Evolutionary conservation across 2,113 vertebrate species (phyloP).

Genomic region (Sporophila hypoxantha): DNA sequence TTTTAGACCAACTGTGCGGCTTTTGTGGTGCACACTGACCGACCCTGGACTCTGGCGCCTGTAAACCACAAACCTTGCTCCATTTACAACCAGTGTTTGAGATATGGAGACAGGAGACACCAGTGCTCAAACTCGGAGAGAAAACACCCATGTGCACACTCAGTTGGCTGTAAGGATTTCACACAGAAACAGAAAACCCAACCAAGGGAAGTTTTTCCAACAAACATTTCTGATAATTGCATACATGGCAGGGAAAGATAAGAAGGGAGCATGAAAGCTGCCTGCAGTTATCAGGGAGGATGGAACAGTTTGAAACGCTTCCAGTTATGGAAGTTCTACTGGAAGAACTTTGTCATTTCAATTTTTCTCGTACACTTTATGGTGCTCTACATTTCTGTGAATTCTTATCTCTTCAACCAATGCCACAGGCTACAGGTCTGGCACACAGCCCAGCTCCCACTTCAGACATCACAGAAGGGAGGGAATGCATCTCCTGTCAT

Average conservation of each 20-base stretch:
- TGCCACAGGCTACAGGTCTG: conserved; percentile 50
- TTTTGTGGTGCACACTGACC: background rate
- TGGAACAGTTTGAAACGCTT: conserved; percentile 19
- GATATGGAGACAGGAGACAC: background rate
- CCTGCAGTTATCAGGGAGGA: conserved; percentile 31
- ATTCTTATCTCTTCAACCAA: conserved; percentile 54
- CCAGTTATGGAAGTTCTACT: conserved; percentile 30
- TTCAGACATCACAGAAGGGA: background rate
- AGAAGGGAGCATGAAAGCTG: background rate
- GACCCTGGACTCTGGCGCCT: too few relatives aligned
- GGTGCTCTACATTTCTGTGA: conserved; percentile 4
- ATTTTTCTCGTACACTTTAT: conserved; percentile 24
- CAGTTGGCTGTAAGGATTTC: background rate
- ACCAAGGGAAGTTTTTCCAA: conserved; percentile 14
- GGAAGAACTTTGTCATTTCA: conserved; percentile 53
- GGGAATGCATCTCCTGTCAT: background rate
- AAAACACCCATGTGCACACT: fast-evolving
- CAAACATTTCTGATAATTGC: conserved; percentile 24
- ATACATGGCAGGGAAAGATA: conserved; percentile 27
- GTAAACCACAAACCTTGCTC: background rate
- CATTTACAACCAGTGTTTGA: background rate
- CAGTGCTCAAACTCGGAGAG: background rate
- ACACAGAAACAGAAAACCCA: background rate
- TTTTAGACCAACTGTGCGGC: background rate
- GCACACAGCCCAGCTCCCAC: conserved; percentile 40